Conservation (phyloP, 2,797 vertebrate genomes). For the Cryptoprocta ferox region DNA sequence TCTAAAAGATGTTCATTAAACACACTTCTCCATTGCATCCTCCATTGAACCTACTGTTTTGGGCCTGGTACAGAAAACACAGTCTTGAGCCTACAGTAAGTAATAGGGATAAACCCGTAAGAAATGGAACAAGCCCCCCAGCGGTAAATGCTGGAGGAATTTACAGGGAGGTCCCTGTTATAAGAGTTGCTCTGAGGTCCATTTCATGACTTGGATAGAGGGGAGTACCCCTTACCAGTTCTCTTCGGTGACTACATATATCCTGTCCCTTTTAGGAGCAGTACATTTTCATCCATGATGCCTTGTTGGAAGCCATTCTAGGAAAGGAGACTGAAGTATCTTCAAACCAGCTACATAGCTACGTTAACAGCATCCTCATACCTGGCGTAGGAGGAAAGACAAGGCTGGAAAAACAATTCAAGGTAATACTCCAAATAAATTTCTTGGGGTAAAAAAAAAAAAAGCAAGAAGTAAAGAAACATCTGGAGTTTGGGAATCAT, state of each 20-base stretch:
- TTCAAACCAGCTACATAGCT: constrained; percentile 94
- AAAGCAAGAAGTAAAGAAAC: neutral
- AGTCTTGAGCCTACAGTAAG: neutral
- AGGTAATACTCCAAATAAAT: constrained; percentile 85
- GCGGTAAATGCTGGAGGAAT: neutral
- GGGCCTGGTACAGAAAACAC: neutral
- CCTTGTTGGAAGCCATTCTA: constrained; percentile 97
- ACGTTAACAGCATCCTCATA: constrained; percentile 96
- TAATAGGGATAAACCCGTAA: neutral
- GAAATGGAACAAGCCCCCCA: neutral
- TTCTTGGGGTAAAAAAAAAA: neutral
- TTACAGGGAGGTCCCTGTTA: neutral
- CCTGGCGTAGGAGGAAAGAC: constrained; percentile 94
- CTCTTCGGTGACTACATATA: neutral
- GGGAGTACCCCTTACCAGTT: accelerated
- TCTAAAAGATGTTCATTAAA: neutral
- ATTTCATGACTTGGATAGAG: neutral
- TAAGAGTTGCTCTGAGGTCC: neutral
- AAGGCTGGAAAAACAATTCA: constrained; percentile 97
- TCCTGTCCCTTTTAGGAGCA: constrained; percentile 91
- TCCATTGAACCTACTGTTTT: neutral
- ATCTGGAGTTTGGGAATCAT: neutral
- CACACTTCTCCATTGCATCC: neutral
- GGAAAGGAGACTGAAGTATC: constrained; percentile 97
- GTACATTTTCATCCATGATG: constrained; percentile 99